phyloP scores from a whole-genome alignment of 2,888 invertebrate species.

The Phoenoteleia sp. region DNA sequence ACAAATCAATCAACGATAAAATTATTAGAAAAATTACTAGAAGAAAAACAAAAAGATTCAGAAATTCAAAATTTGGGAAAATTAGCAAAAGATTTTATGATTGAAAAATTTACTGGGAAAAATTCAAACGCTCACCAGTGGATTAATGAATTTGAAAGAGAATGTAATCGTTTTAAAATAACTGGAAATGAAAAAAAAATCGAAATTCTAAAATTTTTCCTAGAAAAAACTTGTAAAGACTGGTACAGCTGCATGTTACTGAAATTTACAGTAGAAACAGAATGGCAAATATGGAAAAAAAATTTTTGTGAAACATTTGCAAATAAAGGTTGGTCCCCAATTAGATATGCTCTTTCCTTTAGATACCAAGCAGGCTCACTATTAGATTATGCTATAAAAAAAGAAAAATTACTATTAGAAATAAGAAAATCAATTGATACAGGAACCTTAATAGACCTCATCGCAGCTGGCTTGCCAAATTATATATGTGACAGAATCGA shows the following conservation, averaged over 20 bases:
- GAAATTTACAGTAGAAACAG: slow-evolving; percentile 42
- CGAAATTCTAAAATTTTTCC: slow-evolving; percentile 74
- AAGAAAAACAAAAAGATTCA: slow-evolving; percentile 41
- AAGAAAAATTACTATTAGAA: too few species aligned
- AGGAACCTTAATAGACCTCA: slow-evolving; percentile 77
- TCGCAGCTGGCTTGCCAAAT: slow-evolving; percentile 79
- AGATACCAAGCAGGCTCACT: slow-evolving; percentile 61
- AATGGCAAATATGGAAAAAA: slow-evolving; percentile 52
- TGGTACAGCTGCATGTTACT: slow-evolving; percentile 66
- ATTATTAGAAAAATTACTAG: not conserved
- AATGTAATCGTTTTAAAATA: slow-evolving; percentile 73
- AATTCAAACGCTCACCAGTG: slow-evolving; percentile 72
- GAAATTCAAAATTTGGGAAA: slow-evolving; percentile 69
- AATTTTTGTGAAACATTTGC: slow-evolving; percentile 51
- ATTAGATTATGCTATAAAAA: slow-evolving; percentile 71
- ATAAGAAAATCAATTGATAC: too few species aligned
- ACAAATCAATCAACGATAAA: not conserved
- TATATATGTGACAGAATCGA: slow-evolving; percentile 78
- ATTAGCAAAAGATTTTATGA: too few species aligned
- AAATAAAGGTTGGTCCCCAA: slow-evolving; percentile 68
- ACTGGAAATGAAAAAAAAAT: slow-evolving; percentile 69
- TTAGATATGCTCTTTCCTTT: slow-evolving; percentile 61
- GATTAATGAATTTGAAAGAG: slow-evolving; percentile 75
- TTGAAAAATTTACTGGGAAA: slow-evolving; percentile 74
- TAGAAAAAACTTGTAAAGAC: slow-evolving; percentile 70